Evolutionary conservation across 2,113 vertebrate species (phyloP), one percentile per base, ranked within the genome.

Genomic region (Sclerurus mexicanus): DNA sequence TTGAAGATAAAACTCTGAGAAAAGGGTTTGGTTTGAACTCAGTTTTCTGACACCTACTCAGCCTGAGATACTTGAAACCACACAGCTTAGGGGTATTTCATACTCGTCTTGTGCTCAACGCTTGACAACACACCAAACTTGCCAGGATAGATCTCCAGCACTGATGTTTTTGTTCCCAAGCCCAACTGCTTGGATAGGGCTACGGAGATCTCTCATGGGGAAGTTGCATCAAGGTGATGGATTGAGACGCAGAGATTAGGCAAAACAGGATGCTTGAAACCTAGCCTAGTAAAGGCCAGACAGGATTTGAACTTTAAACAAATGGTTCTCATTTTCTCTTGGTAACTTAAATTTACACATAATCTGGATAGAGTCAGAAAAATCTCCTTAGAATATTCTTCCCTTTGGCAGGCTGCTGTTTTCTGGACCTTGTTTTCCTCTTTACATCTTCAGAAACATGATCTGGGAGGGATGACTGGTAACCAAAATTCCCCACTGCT

Each of bases 301-400:
- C 85, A 93, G 88, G 69, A 72, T 90, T 69, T 96, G 94, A 97
- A 90, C 93, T 95, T 95, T 88, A 90, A 96, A 93, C 92, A 96
- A 96, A 94, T 95, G 95, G 73, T 92, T 94, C 83, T 94, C 77
- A 72, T 97, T 96, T 95, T 92, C 76, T 93, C 52, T 89, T 63
- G 53, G 92, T 85, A 95, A 90, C 88, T 94, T 75, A 75, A 92
- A 86, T 93, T 96, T 95, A 86, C 66, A 76, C 53, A 62, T 88
- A 90, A 94, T 93, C 90, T 90, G 93, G 73, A 78, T 12, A 80
- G 60, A 88, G 76, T 86, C 90, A 95, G 86, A 91, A 94, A 81
- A 63, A 75, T 81, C 83, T 81, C 86, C 75, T 76, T 69, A 81
- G 94, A 94, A 90, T 95, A 78, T 89, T 95, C 79, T 86, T 96